A percentile compares a stretch with the other conserved stretches of the same genome.
Conservation (phyloP, 2,797 vertebrate species). For the Intellagama lesueurii region DNA sequence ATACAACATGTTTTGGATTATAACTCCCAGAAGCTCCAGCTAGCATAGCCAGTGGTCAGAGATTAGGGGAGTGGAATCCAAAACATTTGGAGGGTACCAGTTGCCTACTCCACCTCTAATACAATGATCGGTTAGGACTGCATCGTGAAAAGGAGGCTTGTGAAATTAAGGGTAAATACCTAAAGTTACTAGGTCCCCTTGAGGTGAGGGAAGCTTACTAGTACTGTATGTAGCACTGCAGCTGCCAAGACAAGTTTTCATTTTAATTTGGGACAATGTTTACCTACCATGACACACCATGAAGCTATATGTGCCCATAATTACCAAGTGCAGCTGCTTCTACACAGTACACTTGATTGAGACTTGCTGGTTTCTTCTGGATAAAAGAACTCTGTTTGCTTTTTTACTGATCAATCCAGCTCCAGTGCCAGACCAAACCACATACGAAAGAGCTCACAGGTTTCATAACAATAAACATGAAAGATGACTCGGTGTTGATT, state of each 20-base stretch:
- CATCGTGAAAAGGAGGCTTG: background rate
- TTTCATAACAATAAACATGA: slow-evolving; percentile 42
- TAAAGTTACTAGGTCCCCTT: too few relatives aligned
- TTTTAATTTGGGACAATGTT: background rate
- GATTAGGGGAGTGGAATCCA: background rate
- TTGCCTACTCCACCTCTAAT: background rate
- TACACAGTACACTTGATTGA: background rate
- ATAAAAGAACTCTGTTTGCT: slow-evolving; percentile 2
- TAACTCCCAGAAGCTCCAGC: background rate
- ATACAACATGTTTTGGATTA: background rate
- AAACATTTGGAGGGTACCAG: background rate
- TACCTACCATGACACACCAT: background rate
- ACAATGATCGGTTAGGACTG: background rate
- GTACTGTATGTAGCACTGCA: background rate
- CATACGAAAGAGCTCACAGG: slow-evolving; percentile 15
- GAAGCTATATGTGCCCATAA: background rate
- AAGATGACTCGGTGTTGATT: slow-evolving; percentile 9
- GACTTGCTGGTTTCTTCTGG: background rate
- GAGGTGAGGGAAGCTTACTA: too few relatives aligned
- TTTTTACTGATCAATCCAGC: slow-evolving; percentile 8
- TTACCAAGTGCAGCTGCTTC: background rate
- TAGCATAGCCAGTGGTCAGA: background rate
- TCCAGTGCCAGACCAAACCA: slow-evolving; percentile 19
- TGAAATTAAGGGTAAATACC: too few relatives aligned
- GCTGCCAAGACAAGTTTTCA: background rate